Evolutionary conservation across 2,888 invertebrate genomes (phyloP).

Genomic region (Mesoligia furuncula): DNA sequence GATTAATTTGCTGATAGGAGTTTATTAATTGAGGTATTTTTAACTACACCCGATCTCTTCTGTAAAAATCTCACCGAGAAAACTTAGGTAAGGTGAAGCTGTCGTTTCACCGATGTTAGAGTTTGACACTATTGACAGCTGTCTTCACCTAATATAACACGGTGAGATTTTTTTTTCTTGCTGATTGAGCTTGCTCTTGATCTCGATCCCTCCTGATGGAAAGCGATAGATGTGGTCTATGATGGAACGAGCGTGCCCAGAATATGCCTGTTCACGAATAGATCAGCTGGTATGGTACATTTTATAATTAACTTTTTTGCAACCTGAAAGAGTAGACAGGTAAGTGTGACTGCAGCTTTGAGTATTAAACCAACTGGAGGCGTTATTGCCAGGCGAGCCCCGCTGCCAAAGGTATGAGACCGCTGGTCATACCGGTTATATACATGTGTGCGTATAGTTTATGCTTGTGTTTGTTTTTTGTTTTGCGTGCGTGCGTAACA

Average conservation of each 20-base stretch:
- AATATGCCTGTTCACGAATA: neutral
- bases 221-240: neutral
- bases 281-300: neutral
- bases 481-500: too few species aligned
- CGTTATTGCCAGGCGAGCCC: too few species aligned
- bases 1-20: conserved; percentile 36
- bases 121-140: neutral
- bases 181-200: too few species aligned
- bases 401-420: too few species aligned
- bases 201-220: neutral
- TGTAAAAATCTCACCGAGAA: neutral
- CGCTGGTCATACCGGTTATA: too few species aligned
- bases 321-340: neutral
- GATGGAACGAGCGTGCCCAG: neutral
- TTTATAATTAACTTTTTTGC: neutral
- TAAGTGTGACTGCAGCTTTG: neutral
- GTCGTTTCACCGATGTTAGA: neutral
- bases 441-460: too few species aligned
- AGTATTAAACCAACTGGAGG: too few species aligned
- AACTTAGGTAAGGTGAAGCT: neutral
- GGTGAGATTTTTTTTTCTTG: neutral
- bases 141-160: neutral
- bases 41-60: neutral
- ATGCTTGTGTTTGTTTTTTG: too few species aligned
- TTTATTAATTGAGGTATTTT: neutral